Base-by-base conservation (phyloP, 2,888 invertebrate genomes). In the Cylloceria caligata region DNA sequence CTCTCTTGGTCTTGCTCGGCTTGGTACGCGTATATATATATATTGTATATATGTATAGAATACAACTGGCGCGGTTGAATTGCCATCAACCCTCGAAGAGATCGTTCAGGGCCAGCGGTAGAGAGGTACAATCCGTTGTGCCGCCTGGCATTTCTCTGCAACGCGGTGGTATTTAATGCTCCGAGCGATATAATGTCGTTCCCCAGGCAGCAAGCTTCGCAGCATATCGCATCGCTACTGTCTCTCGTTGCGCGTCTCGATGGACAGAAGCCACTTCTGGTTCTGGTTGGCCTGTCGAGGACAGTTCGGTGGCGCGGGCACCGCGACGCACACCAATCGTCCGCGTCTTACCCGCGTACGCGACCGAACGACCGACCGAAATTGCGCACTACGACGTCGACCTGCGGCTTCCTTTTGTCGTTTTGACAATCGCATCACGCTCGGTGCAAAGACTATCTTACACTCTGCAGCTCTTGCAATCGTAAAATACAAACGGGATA, bases 1-100 rank as follows among this genome's bases (percentile, higher is more conserved):
- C 86, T 49, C 77, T 84, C 78, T 87, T 79, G 60, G 36, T 62
- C 71, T 69, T 74, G 49, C 62, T 11, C 16, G 16, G 13, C 21
- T 68, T 36, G 49, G 36, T 19, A 34, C 19, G n/a, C 21, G 6
- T 52, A 36, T n/a, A 6, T 52, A 13, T 36, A 68, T 36, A 3
- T 36, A 49, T 7, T 4, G 30, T 2, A 9, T n/a, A 7, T 34
- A 60, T 36, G 36, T 34, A 2, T 19, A 21, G 21, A 52, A 27
- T 42, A 27, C 27, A 45, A n/a, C 24, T 30, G 45, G 21, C 65
- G 11, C 16, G 52, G 4, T n/a, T 39, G 49, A 52, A 49, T 21
- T 21, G 34, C 36, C 36, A 3, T 24, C 36, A 19, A 52, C 36
- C 36, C 52, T 39, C 52, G 19, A 34, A 7, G 9, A 21, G 34